A percentile compares a stretch with the other conserved stretches of the same genome.
These are phyloP conservation scores for Agonopterix alstromeriana DNA, from an alignment of 2,888 invertebrate species.

Conservation along the genomic window DNA sequence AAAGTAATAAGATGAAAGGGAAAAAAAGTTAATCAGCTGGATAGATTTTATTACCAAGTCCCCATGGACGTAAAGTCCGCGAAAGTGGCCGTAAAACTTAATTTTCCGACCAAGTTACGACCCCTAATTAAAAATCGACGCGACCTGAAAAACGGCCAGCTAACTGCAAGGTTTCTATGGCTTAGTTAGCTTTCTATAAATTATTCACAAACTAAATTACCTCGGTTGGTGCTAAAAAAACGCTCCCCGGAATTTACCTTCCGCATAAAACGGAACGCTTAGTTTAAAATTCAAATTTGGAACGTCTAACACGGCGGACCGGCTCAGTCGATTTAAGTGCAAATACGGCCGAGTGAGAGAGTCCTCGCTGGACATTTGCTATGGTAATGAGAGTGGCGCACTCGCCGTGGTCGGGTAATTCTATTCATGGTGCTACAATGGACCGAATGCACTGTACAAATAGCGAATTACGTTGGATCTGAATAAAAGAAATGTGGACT, in stretches of 20 bases:
- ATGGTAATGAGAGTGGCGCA: conserved; percentile 37
- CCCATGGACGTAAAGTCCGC: too few relatives aligned
- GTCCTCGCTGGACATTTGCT: conserved; percentile 38
- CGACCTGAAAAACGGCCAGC: conserved; percentile 1
- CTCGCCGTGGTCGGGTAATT: conserved; percentile 38
- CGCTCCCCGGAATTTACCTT: conserved; percentile 49
- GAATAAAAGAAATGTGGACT: conserved; percentile 27
- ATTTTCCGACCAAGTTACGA: conserved; percentile 5
- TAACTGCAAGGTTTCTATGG: conserved; percentile 2
- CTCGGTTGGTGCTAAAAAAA: conserved; percentile 40
- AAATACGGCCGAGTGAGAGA: conserved; percentile 44
- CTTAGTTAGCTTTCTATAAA: conserved; percentile 13
- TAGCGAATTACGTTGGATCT: conserved; percentile 34
- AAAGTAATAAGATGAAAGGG: not conserved
- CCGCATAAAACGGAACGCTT: conserved; percentile 61
- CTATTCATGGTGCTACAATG: conserved; percentile 42
- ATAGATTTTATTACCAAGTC: too few relatives aligned
- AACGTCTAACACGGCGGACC: conserved; percentile 51
- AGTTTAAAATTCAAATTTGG: conserved; percentile 71
- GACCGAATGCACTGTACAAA: conserved; percentile 43
- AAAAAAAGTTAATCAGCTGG: too few relatives aligned
- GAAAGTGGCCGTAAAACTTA: conserved; percentile 6
- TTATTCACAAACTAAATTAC: conserved; percentile 49
- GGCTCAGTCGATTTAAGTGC: conserved; percentile 39
- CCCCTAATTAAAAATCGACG: conserved; percentile 5